Evolutionary conservation across 2,797 vertebrate genomes (phyloP).

Genomic region (Squalus acanthias): DNA sequence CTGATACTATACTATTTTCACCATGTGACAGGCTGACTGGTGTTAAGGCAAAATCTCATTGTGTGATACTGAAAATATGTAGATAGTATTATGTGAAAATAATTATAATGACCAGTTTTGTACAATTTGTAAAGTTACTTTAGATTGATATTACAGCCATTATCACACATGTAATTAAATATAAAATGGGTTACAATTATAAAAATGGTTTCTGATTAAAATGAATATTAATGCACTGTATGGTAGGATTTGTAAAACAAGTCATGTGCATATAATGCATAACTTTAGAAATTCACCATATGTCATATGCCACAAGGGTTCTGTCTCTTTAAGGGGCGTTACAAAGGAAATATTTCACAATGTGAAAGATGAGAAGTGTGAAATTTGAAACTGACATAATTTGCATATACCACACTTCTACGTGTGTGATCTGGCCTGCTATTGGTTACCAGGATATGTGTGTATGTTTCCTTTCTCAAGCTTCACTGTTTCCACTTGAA

Average conservation of each 20-base stretch:
- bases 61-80: neutral
- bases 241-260: neutral
- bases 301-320: neutral
- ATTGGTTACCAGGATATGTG: slow-evolving; percentile 43
- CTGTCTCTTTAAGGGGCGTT: slow-evolving; percentile 35
- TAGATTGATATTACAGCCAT: neutral
- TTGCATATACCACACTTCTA: slow-evolving; percentile 41
- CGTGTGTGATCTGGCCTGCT: slow-evolving; percentile 46
- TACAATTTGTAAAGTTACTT: neutral
- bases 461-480: slow-evolving; percentile 63
- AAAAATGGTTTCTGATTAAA: neutral
- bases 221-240: neutral
- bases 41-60: neutral
- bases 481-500: slow-evolving; percentile 73
- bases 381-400: slow-evolving; percentile 43
- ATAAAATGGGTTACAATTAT: neutral
- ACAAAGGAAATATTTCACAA: slow-evolving; percentile 35
- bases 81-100: neutral
- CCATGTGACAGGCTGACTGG: neutral
- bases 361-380: slow-evolving; percentile 33
- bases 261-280: neutral
- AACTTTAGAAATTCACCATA: neutral
- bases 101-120: neutral
- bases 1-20: neutral
- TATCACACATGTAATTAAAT: no score